phyloP scores from a whole-genome alignment of 2,888 invertebrate genomes.

The Nomada lathburiana region DNA sequence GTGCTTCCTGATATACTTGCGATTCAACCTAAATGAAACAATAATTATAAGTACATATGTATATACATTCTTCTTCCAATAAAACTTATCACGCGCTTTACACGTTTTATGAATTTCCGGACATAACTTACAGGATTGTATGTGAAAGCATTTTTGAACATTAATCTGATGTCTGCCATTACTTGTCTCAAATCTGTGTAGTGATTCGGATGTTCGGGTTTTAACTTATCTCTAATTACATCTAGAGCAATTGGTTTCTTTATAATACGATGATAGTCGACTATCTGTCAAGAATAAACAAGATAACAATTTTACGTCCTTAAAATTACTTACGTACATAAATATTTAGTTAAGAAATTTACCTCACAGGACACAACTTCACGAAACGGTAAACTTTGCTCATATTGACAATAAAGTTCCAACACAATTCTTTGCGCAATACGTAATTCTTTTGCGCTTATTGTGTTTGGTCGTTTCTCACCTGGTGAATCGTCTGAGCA shows the following conservation, averaged over 20 bases:
- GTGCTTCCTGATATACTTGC: conserved; percentile 91
- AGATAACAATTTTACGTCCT: not conserved
- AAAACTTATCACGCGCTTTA: not conserved
- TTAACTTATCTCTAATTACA: conserved; percentile 92
- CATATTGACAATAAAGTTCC: conserved; percentile 96
- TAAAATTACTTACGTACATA: not conserved
- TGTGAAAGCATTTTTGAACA: conserved; percentile 94
- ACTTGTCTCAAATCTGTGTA: conserved; percentile 92
- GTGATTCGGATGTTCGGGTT: conserved; percentile 89
- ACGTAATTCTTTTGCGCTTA: conserved; percentile 88
- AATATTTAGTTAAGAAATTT: conserved; percentile 68
- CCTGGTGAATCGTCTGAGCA: conserved; percentile 85
- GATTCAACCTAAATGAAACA: conserved; percentile 88
- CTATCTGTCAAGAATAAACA: conserved; percentile 85
- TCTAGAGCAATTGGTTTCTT: conserved; percentile 94
- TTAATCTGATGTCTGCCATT: conserved; percentile 92
- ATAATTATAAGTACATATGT: not conserved
- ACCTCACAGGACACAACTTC: conserved; percentile 92
- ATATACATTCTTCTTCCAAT: not conserved
- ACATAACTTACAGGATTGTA: conserved; percentile 91
- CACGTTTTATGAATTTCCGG: not conserved
- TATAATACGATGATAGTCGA: conserved; percentile 89
- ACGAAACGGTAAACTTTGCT: conserved; percentile 94
- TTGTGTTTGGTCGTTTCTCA: conserved; percentile 84
- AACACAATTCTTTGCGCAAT: conserved; percentile 93